Evolutionary conservation across 1,140 invertebrate species (phyloP), one percentile per base, ranked within the genome.

Genomic region (Microplitis mediator): DNA sequence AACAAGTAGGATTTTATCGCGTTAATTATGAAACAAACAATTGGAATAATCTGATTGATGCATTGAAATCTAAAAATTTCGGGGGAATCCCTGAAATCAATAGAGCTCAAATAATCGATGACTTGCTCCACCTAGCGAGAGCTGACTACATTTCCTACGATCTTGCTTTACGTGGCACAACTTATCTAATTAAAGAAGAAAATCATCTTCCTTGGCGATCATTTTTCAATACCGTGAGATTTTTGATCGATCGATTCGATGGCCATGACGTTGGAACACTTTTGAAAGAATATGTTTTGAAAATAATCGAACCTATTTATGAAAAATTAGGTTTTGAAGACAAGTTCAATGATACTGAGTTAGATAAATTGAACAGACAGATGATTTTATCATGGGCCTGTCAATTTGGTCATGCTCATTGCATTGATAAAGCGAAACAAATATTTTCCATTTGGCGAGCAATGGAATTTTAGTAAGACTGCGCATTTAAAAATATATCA

Each of bases 1-100:
- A 91, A 74, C 87, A 90, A 74, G 89, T 86, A 50, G 91, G 91
- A 32, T 92, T 90, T 71, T 92, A 92, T 75, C 88, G 91, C 16
- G 91, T 93, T 0, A 90, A 90, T 68, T 93, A 93, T 70, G 90
- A 92, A 45, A 52, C 60, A 0, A 76, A 79, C 2, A 86, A 89
- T 45, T 89, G 90, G 86, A 81, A 86, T 11, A 79, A 82, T 8
- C 86, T 92, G 50, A 87, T 89, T 13, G 51, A 80, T 3, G 85
- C 85, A 13, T 80, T 91, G 1, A 78, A 86, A 84, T 81, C 78
- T 75, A 79, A 32, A 23, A 73, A 80, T 8, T 87, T 85, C 69
- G 70, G 78, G 13, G 11, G 64, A 3, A 92, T 93, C 75, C 88
- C 90, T 73, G 84, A 82, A 4, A 76, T 89, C 0, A 92, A 91